Base-by-base conservation (phyloP, 2,113 vertebrate species). In the Copsychus sechellarum region DNA sequence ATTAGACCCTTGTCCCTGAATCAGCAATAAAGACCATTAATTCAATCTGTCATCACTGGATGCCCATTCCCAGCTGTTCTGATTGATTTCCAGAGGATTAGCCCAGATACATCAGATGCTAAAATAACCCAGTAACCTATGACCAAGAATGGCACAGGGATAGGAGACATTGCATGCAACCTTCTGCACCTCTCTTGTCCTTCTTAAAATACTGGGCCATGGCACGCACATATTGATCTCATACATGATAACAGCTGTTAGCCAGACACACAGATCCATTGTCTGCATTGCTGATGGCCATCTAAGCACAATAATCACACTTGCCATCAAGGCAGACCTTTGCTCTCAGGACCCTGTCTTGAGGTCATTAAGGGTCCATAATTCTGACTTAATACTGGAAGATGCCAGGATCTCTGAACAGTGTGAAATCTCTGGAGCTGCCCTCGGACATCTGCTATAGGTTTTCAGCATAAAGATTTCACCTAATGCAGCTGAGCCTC, bases 1-100 rank as follows among this genome's bases (percentile, higher is more conserved):
- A 94, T 92, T 91, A 92, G 77, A 50, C 51, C 42, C 61, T 47
- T 72, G 86, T 83, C 80, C 47, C 43, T 84, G 84, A 92, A 87
- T 72, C 6, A 5, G 42, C 0, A 0, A 76, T 81, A 92, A 94
- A 94, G 86, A 86, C 72, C 86, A 95, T 96, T 96, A 92, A 91
- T 82, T 86, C 26, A 12, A 40, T 93, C 93, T 95, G 91, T 93
- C 86, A 80, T 86, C 77, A 43, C 80, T 89, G 47, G 51, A 34
- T 91, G 50, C 43, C 72, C 70, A 66, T 82, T 96, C 71, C 65
- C 82, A 91, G 84, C 89, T 93, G 80, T 95, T 80, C 83, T 85
- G 54, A 92, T 91, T 89, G 89, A 93, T 89, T 95, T 86, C 74
- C 73, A 74, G 88, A 60, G 86, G 88, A 88, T 88, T 93, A 95